Conservation (phyloP, 2,888 invertebrate species). For the Chesias legatella region DNA sequence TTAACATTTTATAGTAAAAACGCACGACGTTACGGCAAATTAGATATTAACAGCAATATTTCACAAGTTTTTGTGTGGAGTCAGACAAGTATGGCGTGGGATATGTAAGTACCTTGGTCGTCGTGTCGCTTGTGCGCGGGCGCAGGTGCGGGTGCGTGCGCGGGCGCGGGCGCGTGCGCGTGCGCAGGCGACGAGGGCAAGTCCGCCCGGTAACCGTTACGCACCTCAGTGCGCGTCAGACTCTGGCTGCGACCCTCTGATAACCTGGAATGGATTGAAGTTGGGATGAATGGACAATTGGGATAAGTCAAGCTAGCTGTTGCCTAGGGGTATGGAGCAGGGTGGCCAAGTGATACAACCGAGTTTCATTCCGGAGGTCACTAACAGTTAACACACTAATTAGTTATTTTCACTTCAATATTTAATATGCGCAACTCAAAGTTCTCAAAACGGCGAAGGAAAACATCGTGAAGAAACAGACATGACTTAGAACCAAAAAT, state of each 20-base stretch:
- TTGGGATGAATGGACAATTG: too few relatives aligned
- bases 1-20: too few relatives aligned
- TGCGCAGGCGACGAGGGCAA: conserved; percentile 27
- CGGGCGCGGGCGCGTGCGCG: conserved; percentile 19
- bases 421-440: too few relatives aligned
- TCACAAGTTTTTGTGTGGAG: not conserved
- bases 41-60: too few relatives aligned
- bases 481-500: too few relatives aligned
- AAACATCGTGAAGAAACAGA: too few relatives aligned
- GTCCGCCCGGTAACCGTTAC: conserved; percentile 53
- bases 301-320: too few relatives aligned
- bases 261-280: too few relatives aligned
- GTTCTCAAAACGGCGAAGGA: too few relatives aligned
- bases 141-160: conserved; percentile 26
- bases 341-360: too few relatives aligned
- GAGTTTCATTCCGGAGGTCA: conserved; percentile 10
- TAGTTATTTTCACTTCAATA: not conserved
- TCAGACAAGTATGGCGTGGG: conserved; percentile 1
- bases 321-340: too few relatives aligned
- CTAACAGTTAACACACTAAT: conserved; percentile 5
- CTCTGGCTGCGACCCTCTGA: conserved; percentile 70
- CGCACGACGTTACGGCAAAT: too few relatives aligned
- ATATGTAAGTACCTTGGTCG: conserved; percentile 57
- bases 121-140: conserved; percentile 51
- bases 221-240: conserved; percentile 63